Evolutionary conservation across 2,113 vertebrate species (phyloP).

Genomic region (Sebastes schlegelii): DNA sequence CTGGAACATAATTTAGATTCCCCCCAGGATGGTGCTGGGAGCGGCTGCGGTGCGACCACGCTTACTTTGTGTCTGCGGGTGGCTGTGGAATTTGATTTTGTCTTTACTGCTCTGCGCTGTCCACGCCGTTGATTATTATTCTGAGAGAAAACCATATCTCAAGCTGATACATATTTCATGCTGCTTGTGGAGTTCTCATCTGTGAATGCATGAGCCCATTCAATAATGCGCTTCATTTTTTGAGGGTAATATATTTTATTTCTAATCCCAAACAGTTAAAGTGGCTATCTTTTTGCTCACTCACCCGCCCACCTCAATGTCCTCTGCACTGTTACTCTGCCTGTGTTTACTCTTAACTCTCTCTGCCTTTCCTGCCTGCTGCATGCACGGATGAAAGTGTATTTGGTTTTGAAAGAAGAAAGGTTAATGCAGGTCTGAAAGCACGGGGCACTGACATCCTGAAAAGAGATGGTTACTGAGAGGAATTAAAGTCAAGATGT

Average conservation of each 20-base stretch:
- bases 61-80: constrained; percentile 43
- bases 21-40: constrained; percentile 36
- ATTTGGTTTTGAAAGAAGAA: constrained; percentile 27
- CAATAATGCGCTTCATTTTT: constrained; percentile 59
- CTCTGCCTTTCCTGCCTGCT: background rate
- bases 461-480: background rate
- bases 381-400: background rate
- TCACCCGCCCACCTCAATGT: constrained; percentile 36
- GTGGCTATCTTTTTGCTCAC: constrained; percentile 42
- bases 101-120: constrained; percentile 51
- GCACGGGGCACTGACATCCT: constrained; percentile 2
- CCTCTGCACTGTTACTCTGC: constrained; percentile 33
- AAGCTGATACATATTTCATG: constrained; percentile 75
- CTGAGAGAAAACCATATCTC: constrained; percentile 63
- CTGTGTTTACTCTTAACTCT: constrained; percentile 1
- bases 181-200: constrained; percentile 59
- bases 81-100: constrained; percentile 63
- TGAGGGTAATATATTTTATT: constrained; percentile 66
- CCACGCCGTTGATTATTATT: constrained; percentile 72
- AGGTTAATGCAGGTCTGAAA: constrained; percentile 39
- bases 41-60: constrained; percentile 21
- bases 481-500: constrained; percentile 12
- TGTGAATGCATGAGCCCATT: constrained; percentile 73
- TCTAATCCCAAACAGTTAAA: constrained; percentile 62
- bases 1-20: constrained; percentile 66